phyloP scores from a whole-genome alignment of 2,888 invertebrate species.

The Leucoptera coffeella region DNA sequence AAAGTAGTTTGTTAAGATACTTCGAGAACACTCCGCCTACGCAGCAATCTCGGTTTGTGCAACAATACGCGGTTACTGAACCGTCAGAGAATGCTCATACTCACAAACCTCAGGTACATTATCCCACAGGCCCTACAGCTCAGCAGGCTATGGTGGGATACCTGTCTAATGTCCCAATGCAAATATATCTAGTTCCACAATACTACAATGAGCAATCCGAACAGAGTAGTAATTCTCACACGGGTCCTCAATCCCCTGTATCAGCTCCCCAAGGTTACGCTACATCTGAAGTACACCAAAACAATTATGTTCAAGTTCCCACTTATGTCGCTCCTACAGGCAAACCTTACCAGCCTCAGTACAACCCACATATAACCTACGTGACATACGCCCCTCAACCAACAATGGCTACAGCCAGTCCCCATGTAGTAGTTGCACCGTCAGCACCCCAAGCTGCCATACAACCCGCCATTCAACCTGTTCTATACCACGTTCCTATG shows the following conservation, averaged over 20 bases:
- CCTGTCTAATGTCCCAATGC: slow-evolving; percentile 37
- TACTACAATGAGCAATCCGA: slow-evolving; percentile 23
- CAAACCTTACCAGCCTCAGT: slow-evolving; percentile 21
- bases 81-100: slow-evolving; percentile 17
- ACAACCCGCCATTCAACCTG: slow-evolving; percentile 6
- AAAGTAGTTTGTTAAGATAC: slow-evolving; percentile 22
- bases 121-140: slow-evolving; percentile 9
- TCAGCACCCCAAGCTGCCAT: slow-evolving; percentile 3
- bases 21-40: slow-evolving; percentile 15
- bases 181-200: slow-evolving; percentile 39
- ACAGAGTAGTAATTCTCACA: slow-evolving; percentile 11
- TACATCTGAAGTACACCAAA: slow-evolving; percentile 16
- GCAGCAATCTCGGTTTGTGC: slow-evolving; percentile 24
- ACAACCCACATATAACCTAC: slow-evolving; percentile 16
- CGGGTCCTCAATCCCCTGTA: slow-evolving; percentile 10
- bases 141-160: slow-evolving; percentile 38
- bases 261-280: slow-evolving; percentile 10
- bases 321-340: slow-evolving; percentile 18
- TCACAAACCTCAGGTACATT: slow-evolving; percentile 14
- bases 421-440: slow-evolving; percentile 3
- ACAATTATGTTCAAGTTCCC: slow-evolving; percentile 26
- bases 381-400: slow-evolving; percentile 23
- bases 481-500: slow-evolving; percentile 25
- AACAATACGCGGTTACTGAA: slow-evolving; percentile 39
- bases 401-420: slow-evolving; percentile 8